Evolutionary conservation across 2,888 invertebrate species (phyloP), one percentile per base, ranked within the genome.

Genomic region (Arrhopalites spinosus): DNA sequence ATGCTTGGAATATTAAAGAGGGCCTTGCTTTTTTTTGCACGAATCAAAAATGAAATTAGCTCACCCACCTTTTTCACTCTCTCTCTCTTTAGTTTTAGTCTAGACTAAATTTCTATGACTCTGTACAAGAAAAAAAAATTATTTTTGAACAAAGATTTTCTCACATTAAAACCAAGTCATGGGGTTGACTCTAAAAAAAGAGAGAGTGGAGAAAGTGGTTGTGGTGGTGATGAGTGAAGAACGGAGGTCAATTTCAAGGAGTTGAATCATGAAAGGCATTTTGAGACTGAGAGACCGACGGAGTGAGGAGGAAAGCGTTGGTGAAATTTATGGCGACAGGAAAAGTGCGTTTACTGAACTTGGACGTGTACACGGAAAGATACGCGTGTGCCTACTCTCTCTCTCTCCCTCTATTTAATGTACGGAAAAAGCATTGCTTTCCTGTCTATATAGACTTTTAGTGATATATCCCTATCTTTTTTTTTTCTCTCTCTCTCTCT

Each of bases 271-370:
- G 72, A 77, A 73, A 75, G 72, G 77, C 69, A 69, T 74, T 61
- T 63, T 74, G 59, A 73, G 69, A 68, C 56, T 56, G 73, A 20
- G 67, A 43, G 67, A 67, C n/a, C 20, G 45, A 45, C 13, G 56
- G 30, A 63, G 17, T 13, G 50, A 30, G 29, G 63, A 63, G 30
- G 71, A 59, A 53, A 71, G 68, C 73, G 73, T 61, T 25, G 59
- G 59, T 61, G 50, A 77, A 70, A 56, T 72, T 72, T 77, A 66
- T 74, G 50, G 69, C 43, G 75, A 68, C 64, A 30, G 66, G 73
- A 74, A 66, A 71, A 75, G 75, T 76, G 74, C 74, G 75, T 74
- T 70, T 59, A 59, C 71, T 71, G n/a, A 17, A n/a, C 29, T 53
- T 47, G 27, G 67, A 68, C 67, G 67, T 47, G 47, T 66, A 43